Conservation (phyloP, 2,888 invertebrate species). For the Plebejus melissa region DNA sequence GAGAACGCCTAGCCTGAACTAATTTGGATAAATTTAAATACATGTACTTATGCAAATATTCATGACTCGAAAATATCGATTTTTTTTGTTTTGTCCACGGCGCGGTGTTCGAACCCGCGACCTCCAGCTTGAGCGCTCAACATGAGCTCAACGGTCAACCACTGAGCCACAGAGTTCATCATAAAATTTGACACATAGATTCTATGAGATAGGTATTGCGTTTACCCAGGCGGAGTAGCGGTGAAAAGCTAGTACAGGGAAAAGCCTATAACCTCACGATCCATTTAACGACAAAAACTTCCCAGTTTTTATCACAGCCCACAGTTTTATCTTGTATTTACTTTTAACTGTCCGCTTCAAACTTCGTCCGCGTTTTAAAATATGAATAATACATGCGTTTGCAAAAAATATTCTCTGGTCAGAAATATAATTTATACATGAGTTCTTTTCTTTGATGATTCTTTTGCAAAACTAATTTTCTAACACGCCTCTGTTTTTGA, state of each 20-base stretch:
- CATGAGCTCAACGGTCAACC: too few species aligned
- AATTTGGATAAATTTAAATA: too few species aligned
- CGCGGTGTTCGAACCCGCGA: too few species aligned
- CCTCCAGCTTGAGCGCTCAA: too few species aligned
- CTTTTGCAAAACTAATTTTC: background rate
- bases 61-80: too few species aligned
- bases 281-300: background rate
- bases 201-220: background rate
- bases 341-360: slow-evolving; percentile 1
- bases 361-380: slow-evolving; percentile 8
- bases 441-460: slow-evolving; percentile 5
- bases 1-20: too few species aligned
- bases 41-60: too few species aligned
- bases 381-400: slow-evolving; percentile 19
- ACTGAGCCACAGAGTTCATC: too few species aligned
- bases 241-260: background rate
- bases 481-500: background rate
- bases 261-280: background rate
- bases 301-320: slow-evolving; percentile 10
- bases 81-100: too few species aligned
- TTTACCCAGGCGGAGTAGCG: background rate
- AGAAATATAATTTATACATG: slow-evolving; percentile 8
- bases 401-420: background rate
- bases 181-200: too few species aligned
- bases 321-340: slow-evolving; percentile 8